A percentile compares a stretch with the other conserved stretches of the same genome.
Evolutionary conservation across 35 echinoderm and acorn worm genomes (phyloP).

Genomic region (Heliocidaris erythrogramma): DNA sequence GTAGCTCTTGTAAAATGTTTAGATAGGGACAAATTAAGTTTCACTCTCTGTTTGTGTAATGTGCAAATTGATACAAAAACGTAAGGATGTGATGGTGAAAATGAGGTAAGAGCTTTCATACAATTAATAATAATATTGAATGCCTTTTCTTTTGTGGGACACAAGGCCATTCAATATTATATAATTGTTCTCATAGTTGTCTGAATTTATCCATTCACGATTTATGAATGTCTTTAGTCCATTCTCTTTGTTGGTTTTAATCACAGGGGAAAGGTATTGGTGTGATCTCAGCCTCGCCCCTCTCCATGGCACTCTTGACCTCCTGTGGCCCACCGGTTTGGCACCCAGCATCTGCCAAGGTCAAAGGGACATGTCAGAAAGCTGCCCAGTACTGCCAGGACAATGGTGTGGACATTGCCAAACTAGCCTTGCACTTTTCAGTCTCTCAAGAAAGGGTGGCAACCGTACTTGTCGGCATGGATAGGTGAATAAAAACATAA

Average conservation of each 20-base stretch:
- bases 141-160: too few species aligned
- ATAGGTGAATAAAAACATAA: conserved; percentile 48
- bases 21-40: too few species aligned
- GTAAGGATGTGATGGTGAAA: too few species aligned
- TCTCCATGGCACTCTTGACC: conserved; percentile 82
- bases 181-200: too few species aligned
- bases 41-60: too few species aligned
- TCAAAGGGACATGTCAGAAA: conserved; percentile 46
- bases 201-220: too few species aligned
- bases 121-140: too few species aligned
- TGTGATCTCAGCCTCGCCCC: conserved; percentile 79
- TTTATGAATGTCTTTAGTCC: too few species aligned
- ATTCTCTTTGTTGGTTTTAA: not conserved
- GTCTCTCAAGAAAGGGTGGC: conserved; percentile 51
- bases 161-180: too few species aligned
- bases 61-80: too few species aligned
- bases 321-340: conserved; percentile 64
- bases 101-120: too few species aligned
- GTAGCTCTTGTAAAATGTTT: too few species aligned
- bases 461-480: conserved; percentile 65
- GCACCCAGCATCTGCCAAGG: conserved; percentile 71
- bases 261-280: conserved; percentile 73
- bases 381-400: conserved; percentile 74
- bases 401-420: conserved; percentile 70
- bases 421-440: conserved; percentile 70